Evolutionary conservation across 2,797 vertebrate species (phyloP).

Genomic region (Coranthus polyacanthus): DNA sequence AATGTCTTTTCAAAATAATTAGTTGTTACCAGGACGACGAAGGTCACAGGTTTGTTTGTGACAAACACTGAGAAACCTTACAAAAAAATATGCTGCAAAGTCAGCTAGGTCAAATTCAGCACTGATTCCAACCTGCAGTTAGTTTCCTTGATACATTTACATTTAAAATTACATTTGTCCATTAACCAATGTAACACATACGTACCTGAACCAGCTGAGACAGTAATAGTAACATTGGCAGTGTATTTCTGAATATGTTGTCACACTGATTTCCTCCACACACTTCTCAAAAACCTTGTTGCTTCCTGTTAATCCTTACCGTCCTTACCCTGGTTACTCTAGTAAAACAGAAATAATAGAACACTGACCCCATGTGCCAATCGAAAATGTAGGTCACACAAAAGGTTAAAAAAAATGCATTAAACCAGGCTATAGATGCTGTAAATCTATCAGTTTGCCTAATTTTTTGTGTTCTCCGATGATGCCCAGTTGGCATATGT

Average conservation of each 20-base stretch:
- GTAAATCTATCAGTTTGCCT: too few relatives aligned
- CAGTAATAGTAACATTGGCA: not conserved
- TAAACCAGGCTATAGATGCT: too few relatives aligned
- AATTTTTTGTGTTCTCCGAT: too few relatives aligned
- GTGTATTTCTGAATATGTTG: not conserved
- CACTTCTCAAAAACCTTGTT: not conserved
- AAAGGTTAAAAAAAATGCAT: too few relatives aligned
- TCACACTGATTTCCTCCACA: not conserved
- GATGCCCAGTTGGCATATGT: too few relatives aligned
- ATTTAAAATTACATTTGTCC: not conserved
- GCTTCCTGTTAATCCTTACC: not conserved
- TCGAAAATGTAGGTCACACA: too few relatives aligned
- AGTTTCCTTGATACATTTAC: not conserved
- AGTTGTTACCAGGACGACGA: slow-evolving; percentile 57
- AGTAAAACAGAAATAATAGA: not conserved
- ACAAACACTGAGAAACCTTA: slow-evolving; percentile 1
- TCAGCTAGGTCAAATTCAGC: not conserved
- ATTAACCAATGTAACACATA: not conserved
- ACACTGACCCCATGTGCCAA: not conserved
- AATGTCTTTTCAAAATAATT: slow-evolving; percentile 11
- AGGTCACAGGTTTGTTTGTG: slow-evolving; percentile 39
- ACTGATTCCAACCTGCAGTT: slow-evolving; percentile 11
- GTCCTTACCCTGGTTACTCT: not conserved
- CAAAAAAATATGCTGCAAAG: slow-evolving; percentile 18
- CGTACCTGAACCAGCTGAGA: not conserved